phyloP scores from a whole-genome alignment of 2,888 invertebrate species.

The Poecilus cupreus region DNA sequence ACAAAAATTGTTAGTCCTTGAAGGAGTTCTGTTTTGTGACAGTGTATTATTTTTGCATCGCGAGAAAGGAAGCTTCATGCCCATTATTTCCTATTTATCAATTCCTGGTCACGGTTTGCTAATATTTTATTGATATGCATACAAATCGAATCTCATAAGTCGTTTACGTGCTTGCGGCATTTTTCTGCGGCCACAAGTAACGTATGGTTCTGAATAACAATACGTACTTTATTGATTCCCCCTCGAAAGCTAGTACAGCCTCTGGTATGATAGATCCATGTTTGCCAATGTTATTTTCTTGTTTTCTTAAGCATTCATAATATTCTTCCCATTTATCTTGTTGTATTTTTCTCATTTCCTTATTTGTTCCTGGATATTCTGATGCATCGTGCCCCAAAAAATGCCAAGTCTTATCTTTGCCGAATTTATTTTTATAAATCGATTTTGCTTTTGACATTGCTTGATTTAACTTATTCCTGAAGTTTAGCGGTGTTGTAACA shows the following conservation, averaged over 20 bases:
- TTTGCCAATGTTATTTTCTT: conserved; percentile 68
- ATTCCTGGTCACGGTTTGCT: background rate
- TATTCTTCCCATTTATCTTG: conserved; percentile 75
- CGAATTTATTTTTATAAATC: conserved; percentile 68
- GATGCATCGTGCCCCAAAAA: conserved; percentile 69
- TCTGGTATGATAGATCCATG: conserved; percentile 70
- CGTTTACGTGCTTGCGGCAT: conserved; percentile 1
- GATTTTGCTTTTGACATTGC: conserved; percentile 66
- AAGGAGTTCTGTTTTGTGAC: too few relatives aligned
- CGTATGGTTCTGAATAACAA: conserved; percentile 33
- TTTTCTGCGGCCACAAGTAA: conserved; percentile 59
- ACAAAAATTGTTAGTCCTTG: too few relatives aligned
- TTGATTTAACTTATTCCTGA: conserved; percentile 65
- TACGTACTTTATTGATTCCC: conserved; percentile 71
- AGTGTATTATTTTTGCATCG: background rate
- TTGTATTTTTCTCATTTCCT: conserved; percentile 69
- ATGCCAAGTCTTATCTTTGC: conserved; percentile 68
- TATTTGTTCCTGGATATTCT: conserved; percentile 73
- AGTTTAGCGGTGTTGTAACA: conserved; percentile 60
- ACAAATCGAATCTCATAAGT: conserved; percentile 15
- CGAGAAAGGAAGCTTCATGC: background rate
- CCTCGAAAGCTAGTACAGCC: conserved; percentile 72
- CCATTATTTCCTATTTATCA: too few relatives aligned
- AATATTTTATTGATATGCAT: conserved; percentile 10
- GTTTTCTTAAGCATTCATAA: conserved; percentile 73